Evolutionary conservation across 2,888 invertebrate species (phyloP).

Genomic region (Tineola bisselliella): DNA sequence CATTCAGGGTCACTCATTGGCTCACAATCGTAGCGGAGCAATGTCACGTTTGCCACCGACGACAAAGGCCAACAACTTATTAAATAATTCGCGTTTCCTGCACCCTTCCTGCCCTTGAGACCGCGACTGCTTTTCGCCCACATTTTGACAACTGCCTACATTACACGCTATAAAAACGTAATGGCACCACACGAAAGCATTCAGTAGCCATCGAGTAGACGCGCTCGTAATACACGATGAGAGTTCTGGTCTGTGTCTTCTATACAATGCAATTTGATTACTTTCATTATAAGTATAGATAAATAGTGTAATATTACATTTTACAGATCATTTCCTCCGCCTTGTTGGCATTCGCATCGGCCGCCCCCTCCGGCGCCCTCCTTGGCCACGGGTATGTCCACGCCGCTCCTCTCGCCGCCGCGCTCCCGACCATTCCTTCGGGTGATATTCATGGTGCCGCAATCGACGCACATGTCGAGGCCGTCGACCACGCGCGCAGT

Average conservation of each 20-base stretch:
- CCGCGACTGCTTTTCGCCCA: conserved; percentile 35
- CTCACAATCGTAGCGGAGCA: too few species aligned
- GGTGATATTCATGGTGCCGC: conserved; percentile 56
- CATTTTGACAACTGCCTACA: conserved; percentile 48
- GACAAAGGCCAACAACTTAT: background rate
- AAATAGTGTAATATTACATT: conserved; percentile 16
- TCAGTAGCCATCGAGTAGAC: conserved; percentile 67
- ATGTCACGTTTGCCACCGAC: too few species aligned
- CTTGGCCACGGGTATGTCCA: background rate
- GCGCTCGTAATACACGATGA: conserved; percentile 65
- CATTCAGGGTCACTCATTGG: too few species aligned
- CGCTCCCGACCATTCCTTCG: conserved; percentile 52
- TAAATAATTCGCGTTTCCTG: background rate
- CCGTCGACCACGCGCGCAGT: conserved; percentile 55
- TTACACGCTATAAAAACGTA: conserved; percentile 52
- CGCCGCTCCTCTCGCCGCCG: conserved; percentile 21
- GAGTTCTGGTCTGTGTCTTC: conserved; percentile 61
- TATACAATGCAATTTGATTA: too few species aligned
- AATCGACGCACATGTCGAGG: conserved; percentile 59
- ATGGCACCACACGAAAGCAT: conserved; percentile 46
- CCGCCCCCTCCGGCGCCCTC: conserved; percentile 9
- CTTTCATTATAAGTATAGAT: too few species aligned
- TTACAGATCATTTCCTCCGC: conserved; percentile 67
- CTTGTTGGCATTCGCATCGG: conserved; percentile 36
- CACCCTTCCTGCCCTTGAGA: conserved; percentile 55